These are phyloP conservation scores for Sinocyclocheilus anshuiensis DNA, from an alignment of 2,113 vertebrate genomes.

Conservation along the genomic window DNA sequence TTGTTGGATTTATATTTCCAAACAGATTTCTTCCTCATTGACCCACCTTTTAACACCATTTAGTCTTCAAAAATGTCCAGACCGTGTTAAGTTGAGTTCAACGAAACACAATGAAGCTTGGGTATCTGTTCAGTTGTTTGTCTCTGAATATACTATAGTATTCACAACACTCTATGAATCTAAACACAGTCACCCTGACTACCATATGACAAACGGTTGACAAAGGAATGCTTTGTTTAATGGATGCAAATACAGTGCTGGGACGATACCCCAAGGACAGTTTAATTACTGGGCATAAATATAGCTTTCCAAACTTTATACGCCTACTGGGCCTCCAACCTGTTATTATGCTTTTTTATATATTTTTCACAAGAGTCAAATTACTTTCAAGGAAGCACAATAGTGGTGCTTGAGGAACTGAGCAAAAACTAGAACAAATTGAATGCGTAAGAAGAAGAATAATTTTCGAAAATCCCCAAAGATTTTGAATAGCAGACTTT, in stretches of 20 bases:
- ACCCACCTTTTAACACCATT: background rate
- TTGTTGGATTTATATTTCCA: slow-evolving; percentile 1
- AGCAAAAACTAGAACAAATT: background rate
- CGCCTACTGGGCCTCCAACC: slow-evolving; percentile 4
- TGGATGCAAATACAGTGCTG: background rate
- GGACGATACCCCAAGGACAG: slow-evolving; percentile 11
- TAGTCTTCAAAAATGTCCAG: background rate
- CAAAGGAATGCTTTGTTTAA: slow-evolving; percentile 31
- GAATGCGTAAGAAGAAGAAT: background rate
- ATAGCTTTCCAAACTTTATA: slow-evolving; percentile 8
- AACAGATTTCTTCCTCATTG: background rate
- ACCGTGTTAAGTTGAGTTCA: background rate
- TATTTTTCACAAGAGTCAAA: slow-evolving; percentile 26
- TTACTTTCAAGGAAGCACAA: slow-evolving; percentile 3
- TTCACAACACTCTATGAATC: background rate
- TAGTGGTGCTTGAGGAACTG: background rate
- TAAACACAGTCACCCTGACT: slow-evolving; percentile 19
- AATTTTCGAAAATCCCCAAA: no score
- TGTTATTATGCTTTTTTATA: slow-evolving; percentile 19
- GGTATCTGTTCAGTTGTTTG: background rate
- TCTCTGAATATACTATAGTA: background rate
- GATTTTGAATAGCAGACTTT: no score
- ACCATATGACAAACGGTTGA: slow-evolving; percentile 8
- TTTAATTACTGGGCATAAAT: slow-evolving; percentile 26
- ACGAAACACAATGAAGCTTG: background rate